Evolutionary conservation across 2,888 invertebrate genomes (phyloP), one percentile per base, ranked within the genome.

Genomic region (Lasioglossum figueresi): DNA sequence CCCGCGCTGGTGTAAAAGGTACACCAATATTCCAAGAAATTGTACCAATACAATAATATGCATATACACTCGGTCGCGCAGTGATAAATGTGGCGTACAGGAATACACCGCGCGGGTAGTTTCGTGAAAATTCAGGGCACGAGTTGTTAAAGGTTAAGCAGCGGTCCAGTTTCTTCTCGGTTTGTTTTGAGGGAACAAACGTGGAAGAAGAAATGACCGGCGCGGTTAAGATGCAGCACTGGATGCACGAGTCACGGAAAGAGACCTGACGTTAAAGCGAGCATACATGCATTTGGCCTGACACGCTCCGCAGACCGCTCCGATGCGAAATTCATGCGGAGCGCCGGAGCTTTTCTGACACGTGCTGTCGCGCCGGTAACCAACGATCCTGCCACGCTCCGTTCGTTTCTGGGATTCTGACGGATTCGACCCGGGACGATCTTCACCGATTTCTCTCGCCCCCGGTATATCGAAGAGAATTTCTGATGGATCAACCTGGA

Each of bases 211-310:
- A 63, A 31, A 31, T 63, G 59, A 16, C 59, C 31, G 19, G 31
- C 31, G 43, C 23, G 5, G 48, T 45, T 45, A 52, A 52, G 52
- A n/a, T 52, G 52, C n/a, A 10, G 52, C 52, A 3, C 52, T 23
- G 72, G 66, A 43, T 71, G 6, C 23, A 2, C 63, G 80, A 37
- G 76, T 77, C 71, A 79, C 80, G 70, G 75, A 78, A 82, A 66
- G 72, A 45, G 73, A 84, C 56, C 63, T 71, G 84, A 79, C 82
- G 82, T 79, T 84, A 72, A 85, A 80, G 75, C 76, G 75, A 68
- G 83, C 77, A 48, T 80, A 72, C 83, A 83, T 83, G 74, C 66
- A 77, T 85, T 77, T 45, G 56, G 71, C 31, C 71, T 68, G 80
- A 77, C 83, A 37, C 37, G 59, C 40, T 52, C 31, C 71, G 23